Percentiles rank a stretch among this genome's conserved stretches.
phyloP scores from a whole-genome alignment of 2,113 vertebrate species.

The Nyctibius bracteatus region DNA sequence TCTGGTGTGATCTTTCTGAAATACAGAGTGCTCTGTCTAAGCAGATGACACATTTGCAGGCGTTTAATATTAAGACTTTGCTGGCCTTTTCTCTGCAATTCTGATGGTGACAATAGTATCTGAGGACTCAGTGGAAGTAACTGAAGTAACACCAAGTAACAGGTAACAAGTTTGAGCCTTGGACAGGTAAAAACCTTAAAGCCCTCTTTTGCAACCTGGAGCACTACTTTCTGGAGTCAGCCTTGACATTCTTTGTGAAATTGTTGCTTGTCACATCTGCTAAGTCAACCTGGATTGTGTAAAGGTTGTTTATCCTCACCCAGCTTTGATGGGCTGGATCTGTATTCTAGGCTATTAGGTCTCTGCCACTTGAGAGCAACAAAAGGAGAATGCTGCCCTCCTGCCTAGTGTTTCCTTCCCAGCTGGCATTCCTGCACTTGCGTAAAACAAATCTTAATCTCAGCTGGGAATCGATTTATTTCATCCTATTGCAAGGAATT shows the following conservation, averaged over 20 bases:
- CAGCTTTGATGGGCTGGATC: not conserved
- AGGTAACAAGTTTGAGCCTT: not conserved
- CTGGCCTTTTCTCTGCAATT: not conserved
- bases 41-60: not conserved
- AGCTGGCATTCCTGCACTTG: not conserved
- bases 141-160: not conserved
- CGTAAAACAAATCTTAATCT: not conserved
- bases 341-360: not conserved
- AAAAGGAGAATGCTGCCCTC: not conserved
- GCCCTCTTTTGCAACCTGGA: not conserved
- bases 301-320: not conserved
- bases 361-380: not conserved
- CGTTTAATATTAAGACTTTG: not conserved
- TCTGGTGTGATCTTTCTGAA: not conserved
- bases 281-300: not conserved
- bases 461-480: not conserved
- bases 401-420: not conserved
- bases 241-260: not conserved
- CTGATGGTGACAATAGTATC: not conserved
- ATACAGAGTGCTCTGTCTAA: not conserved
- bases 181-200: not conserved
- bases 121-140: not conserved
- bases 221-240: not conserved
- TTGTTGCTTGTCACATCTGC: not conserved
- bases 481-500: not conserved